Conservation (phyloP, 2,888 invertebrate genomes). For the Byasa hedistus region DNA sequence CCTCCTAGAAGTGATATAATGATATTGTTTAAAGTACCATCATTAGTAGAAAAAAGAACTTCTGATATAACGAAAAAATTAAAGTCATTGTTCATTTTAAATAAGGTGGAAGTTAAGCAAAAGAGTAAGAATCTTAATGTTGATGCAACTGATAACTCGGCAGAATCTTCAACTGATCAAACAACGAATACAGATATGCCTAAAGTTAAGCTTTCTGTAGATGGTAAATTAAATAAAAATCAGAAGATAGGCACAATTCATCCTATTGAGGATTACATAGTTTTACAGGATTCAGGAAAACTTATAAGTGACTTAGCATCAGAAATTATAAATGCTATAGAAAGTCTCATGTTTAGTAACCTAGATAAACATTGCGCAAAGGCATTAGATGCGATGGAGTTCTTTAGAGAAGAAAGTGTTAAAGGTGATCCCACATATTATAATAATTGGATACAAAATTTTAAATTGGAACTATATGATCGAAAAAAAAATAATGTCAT, state of each 20-base stretch:
- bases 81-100: slow-evolving; percentile 71
- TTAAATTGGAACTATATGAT: slow-evolving; percentile 53
- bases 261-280: slow-evolving; percentile 81
- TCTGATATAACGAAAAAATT: slow-evolving; percentile 68
- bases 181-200: slow-evolving; percentile 43
- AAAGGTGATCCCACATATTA: slow-evolving; percentile 56
- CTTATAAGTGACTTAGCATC: slow-evolving; percentile 48
- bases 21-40: slow-evolving; percentile 74
- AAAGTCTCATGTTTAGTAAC: slow-evolving; percentile 60
- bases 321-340: slow-evolving; percentile 64
- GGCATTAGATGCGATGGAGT: slow-evolving; percentile 57
- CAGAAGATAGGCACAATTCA: slow-evolving; percentile 78
- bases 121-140: slow-evolving; percentile 46
- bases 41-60: slow-evolving; percentile 67
- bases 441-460: slow-evolving; percentile 64
- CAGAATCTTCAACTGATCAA: slow-evolving; percentile 31
- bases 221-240: slow-evolving; percentile 41
- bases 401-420: slow-evolving; percentile 62
- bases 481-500: slow-evolving; percentile 53
- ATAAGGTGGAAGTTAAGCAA: slow-evolving; percentile 59
- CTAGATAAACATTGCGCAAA: slow-evolving; percentile 63
- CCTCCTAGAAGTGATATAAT: slow-evolving; percentile 70
- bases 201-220: slow-evolving; percentile 47
- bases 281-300: slow-evolving; percentile 63
- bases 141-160: slow-evolving; percentile 32